Evolutionary conservation across 2,797 vertebrate species (phyloP), one percentile per base, ranked within the genome.

Genomic region (Euthynnus affinis): DNA sequence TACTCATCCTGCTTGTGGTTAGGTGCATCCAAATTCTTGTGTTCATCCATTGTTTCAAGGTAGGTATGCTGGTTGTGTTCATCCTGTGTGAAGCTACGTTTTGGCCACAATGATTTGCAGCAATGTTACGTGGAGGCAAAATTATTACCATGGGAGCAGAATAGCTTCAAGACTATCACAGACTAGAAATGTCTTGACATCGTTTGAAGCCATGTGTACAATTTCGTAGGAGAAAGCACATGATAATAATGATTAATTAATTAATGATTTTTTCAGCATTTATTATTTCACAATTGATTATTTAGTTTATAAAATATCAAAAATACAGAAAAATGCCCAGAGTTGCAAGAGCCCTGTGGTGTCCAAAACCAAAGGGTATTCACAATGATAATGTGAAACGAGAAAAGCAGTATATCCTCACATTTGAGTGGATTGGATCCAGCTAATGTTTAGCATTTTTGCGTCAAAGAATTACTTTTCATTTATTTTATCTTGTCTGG

Each of bases 231-330:
- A 42, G 17, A 64, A 55, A 62, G 42, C 8, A 51, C 8, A n/a
- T n/a, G n/a, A n/a, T n/a, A n/a, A n/a, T n/a, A n/a, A n/a, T n/a
- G n/a, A n/a, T n/a, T n/a, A n/a, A n/a, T n/a, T n/a, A n/a, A 22
- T 23, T 20, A 32, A 63, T 40, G 37, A 69, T 71, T 49, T 51
- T 53, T 18, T 18, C n/a, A 34, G 17, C 62, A 52, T 74, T 57
- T 61, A 67, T 78, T 56, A 23, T 27, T 63, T 66, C 7, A 29
- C 48, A 51, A 76, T 37, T 74, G 49, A 80, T 66, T 29, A 18
- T 51, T 65, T 17, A 44, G 56, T 66, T 52, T 37, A 27, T 60
- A 60, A 59, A 72, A 71, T 63, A 52, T 59, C 62, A 74, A 52
- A 70, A 59, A 58, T 53, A 18, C 27, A 32, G 74, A 53, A 67